phyloP scores from a whole-genome alignment of 2,797 vertebrate species.

The Neosilurus mollespiculum region DNA sequence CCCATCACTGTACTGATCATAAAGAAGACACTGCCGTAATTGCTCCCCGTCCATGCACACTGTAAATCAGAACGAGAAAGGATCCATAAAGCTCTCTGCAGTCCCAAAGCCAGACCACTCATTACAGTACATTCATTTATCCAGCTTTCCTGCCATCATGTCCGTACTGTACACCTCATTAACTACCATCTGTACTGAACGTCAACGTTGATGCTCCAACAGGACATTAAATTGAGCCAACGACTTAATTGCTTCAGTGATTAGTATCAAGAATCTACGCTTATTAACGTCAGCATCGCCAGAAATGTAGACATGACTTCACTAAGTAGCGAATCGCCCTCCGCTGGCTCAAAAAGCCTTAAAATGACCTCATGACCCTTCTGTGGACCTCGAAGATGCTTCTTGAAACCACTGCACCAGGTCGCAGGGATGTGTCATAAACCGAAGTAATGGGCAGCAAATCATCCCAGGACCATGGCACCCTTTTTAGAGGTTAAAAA shows the following conservation, averaged over 20 bases:
- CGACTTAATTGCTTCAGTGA: conserved; percentile 30
- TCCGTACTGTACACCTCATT: conserved; percentile 32
- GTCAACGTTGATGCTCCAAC: conserved; percentile 16
- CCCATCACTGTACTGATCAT: conserved; percentile 43
- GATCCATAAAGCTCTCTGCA: conserved; percentile 55
- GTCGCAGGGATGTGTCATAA: conserved; percentile 33
- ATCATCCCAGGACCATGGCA: conserved; percentile 35
- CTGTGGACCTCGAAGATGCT: conserved; percentile 22
- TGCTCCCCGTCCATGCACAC: conserved; percentile 73
- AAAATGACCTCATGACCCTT: conserved; percentile 26
- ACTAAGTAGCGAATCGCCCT: conserved; percentile 20
- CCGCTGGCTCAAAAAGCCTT: not conserved
- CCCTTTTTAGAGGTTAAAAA: conserved; percentile 43
- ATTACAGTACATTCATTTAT: conserved; percentile 29
- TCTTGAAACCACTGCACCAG: not conserved
- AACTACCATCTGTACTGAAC: conserved; percentile 24
- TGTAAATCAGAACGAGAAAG: conserved; percentile 77
- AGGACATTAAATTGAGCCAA: conserved; percentile 27
- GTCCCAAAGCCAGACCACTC: conserved; percentile 43
- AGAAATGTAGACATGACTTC: conserved; percentile 34
- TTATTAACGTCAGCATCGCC: conserved; percentile 11
- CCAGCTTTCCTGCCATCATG: conserved; percentile 13
- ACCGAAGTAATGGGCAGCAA: conserved; percentile 40
- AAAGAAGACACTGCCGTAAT: conserved; percentile 77
- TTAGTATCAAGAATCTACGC: conserved; percentile 17